Conservation (phyloP, 2,113 vertebrate genomes). For the Hydrolagus affinis region DNA sequence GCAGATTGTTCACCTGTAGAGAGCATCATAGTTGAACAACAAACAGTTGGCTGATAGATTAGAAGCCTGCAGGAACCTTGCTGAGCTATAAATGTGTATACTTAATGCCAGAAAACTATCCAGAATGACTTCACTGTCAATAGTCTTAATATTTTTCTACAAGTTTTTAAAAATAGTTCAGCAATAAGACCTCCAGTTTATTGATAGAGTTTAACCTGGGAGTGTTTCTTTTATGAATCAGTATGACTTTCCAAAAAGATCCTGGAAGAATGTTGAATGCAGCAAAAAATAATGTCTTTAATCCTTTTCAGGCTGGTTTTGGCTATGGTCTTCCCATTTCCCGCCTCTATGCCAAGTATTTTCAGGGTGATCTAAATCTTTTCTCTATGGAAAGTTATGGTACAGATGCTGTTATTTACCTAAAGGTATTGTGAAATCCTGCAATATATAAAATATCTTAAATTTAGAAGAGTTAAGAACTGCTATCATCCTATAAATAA, state of each 20-base stretch:
- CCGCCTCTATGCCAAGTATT: constrained; percentile 92
- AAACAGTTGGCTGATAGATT: too few relatives aligned
- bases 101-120: neutral
- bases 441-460: neutral
- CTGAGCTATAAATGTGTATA: neutral
- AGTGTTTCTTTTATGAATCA: neutral
- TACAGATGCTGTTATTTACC: constrained; percentile 86
- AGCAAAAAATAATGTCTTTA: neutral
- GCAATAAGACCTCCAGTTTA: neutral
- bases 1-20: too few relatives aligned
- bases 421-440: constrained; percentile 67
- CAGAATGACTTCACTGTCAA: neutral
- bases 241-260: neutral
- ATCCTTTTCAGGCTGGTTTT: constrained; percentile 76
- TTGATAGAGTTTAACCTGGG: neutral
- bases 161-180: neutral
- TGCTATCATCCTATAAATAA: neutral
- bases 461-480: neutral
- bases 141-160: neutral
- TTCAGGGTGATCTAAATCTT: constrained; percentile 91
- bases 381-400: constrained; percentile 92
- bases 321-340: constrained; percentile 96
- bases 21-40: too few relatives aligned
- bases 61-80: too few relatives aligned
- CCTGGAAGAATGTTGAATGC: neutral